phyloP scores from a whole-genome alignment of 2,113 vertebrate species.

The Typhlomys cinereus region DNA sequence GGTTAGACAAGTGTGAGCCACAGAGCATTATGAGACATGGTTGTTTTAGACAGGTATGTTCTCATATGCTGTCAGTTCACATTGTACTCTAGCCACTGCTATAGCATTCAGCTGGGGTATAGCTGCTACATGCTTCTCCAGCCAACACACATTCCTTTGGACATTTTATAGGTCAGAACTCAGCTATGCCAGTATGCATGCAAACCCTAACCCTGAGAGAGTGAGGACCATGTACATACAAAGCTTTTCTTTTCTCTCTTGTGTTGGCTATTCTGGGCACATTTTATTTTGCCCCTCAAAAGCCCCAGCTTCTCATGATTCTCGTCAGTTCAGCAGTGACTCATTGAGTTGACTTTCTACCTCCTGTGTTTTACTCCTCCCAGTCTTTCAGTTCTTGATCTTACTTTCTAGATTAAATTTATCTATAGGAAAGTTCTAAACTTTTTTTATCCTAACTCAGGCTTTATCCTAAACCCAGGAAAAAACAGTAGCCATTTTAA shows the following conservation, averaged over 20 bases:
- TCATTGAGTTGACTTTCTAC: background rate
- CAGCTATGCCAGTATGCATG: background rate
- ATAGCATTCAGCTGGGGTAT: slow-evolving; percentile 46
- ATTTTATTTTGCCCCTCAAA: background rate
- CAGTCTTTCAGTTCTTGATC: background rate
- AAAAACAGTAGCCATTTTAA: background rate
- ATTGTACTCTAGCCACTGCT: slow-evolving; percentile 37
- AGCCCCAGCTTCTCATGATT: background rate
- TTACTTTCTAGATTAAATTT: background rate
- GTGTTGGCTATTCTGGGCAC: background rate
- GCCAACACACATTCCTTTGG: background rate
- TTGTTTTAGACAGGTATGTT: slow-evolving; percentile 16
- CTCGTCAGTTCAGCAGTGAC: background rate
- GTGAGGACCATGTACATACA: background rate
- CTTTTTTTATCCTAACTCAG: no score
- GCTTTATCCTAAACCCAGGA: background rate
- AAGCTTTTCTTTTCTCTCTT: background rate
- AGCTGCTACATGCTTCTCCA: background rate
- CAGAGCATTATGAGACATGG: background rate
- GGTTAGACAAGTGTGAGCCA: background rate
- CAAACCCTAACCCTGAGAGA: background rate
- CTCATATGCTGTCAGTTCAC: background rate
- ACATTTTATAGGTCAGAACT: background rate
- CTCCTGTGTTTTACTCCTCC: background rate
- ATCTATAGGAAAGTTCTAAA: background rate